phyloP scores from a whole-genome alignment of 2,113 vertebrate species.

The Sialia sialis region DNA sequence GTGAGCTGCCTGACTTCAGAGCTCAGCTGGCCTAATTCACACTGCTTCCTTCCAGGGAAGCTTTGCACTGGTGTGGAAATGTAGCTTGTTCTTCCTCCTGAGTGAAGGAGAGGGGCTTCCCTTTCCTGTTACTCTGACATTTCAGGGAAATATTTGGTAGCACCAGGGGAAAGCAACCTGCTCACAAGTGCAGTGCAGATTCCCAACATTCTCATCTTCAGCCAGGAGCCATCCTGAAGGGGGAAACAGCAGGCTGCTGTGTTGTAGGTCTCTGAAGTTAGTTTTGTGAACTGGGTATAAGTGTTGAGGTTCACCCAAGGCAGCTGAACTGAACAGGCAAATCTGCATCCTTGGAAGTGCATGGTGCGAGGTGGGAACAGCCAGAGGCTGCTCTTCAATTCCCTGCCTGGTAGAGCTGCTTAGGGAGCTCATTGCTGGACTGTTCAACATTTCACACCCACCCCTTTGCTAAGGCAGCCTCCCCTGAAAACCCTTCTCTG shows the following conservation, averaged over 20 bases:
- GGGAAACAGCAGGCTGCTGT: neutral
- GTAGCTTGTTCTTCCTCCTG: neutral
- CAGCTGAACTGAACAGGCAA: neutral
- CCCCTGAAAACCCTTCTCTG: neutral
- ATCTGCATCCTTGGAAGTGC: neutral
- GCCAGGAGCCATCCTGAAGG: neutral
- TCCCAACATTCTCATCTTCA: neutral
- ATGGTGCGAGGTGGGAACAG: neutral
- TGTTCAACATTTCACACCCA: neutral
- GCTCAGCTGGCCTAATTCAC: neutral
- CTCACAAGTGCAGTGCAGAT: neutral
- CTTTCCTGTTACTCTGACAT: neutral
- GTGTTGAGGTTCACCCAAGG: neutral
- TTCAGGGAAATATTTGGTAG: neutral
- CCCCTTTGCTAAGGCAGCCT: neutral
- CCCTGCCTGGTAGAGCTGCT: neutral
- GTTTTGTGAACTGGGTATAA: neutral
- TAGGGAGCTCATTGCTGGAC: neutral
- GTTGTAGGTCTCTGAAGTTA: neutral
- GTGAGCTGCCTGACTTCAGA: neutral
- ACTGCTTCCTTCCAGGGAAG: neutral
- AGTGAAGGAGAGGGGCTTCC: neutral
- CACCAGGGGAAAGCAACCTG: neutral
- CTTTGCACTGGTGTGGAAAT: neutral
- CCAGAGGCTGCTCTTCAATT: neutral